phyloP scores from a whole-genome alignment of 2,888 invertebrate species.

The Cerastis leucographa region DNA sequence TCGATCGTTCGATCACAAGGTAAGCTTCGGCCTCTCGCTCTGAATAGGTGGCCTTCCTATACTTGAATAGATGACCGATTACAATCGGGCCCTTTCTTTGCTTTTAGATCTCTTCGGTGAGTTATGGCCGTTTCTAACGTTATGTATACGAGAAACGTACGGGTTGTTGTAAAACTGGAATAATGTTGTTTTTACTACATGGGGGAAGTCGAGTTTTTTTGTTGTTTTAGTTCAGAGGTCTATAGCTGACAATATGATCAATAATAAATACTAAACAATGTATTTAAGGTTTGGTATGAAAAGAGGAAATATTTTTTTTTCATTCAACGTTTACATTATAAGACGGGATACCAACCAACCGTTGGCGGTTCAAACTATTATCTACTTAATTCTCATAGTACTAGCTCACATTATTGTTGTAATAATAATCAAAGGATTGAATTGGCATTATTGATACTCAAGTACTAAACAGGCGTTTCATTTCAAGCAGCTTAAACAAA shows the following conservation, averaged over 20 bases:
- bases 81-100: conserved; percentile 62
- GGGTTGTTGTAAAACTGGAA: conserved; percentile 17
- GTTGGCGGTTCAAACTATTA: not conserved
- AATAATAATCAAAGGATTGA: not conserved
- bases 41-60: conserved; percentile 63
- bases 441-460: not conserved
- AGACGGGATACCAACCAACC: not conserved
- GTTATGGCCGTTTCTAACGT: conserved; percentile 42
- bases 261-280: not conserved
- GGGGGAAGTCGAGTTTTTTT: not conserved
- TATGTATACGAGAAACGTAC: conserved; percentile 7
- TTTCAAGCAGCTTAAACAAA: not conserved
- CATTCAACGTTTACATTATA: not conserved
- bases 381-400: not conserved
- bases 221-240: not conserved
- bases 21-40: conserved; percentile 60
- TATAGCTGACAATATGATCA: not conserved
- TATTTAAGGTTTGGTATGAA: not conserved
- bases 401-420: not conserved
- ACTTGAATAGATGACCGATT: conserved; percentile 67
- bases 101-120: conserved; percentile 56
- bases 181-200: conserved; percentile 6
- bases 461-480: not conserved
- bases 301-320: not conserved
- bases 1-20: conserved; percentile 62